Percentiles rank a stretch among this genome's conserved stretches.
These are phyloP conservation scores for Numida meleagris DNA, from an alignment of 2,113 vertebrate species.

Conservation along the genomic window DNA sequence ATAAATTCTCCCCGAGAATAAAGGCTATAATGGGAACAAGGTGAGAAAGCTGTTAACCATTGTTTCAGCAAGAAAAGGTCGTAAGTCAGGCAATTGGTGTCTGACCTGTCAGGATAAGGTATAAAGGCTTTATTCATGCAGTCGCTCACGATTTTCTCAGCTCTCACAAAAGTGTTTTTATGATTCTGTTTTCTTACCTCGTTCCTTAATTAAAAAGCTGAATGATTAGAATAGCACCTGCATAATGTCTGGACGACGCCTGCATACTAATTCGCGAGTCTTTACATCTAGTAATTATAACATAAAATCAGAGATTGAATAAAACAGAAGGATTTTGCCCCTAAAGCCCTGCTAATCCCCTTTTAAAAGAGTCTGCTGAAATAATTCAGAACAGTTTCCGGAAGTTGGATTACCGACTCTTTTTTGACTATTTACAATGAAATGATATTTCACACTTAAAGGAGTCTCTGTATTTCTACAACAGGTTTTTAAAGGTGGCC, in stretches of 20 bases:
- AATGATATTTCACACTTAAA: slow-evolving; percentile 98
- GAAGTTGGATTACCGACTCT: slow-evolving; percentile 97
- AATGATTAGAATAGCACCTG: slow-evolving; percentile 92
- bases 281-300: slow-evolving; percentile 95
- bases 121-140: slow-evolving; percentile 85
- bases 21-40: slow-evolving; percentile 77
- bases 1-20: slow-evolving; percentile 75
- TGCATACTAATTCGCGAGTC: slow-evolving; percentile 88
- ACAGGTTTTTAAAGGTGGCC: slow-evolving; percentile 74
- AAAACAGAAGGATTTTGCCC: slow-evolving; percentile 87
- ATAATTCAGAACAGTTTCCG: slow-evolving; percentile 98
- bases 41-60: slow-evolving; percentile 82
- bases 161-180: slow-evolving; percentile 87
- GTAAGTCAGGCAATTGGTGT: slow-evolving; percentile 81
- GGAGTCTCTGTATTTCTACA: slow-evolving; percentile 81
- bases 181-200: slow-evolving; percentile 85
- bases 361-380: slow-evolving; percentile 97
- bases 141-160: slow-evolving; percentile 79
- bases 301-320: slow-evolving; percentile 93
- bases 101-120: slow-evolving; percentile 83
- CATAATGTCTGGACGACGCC: slow-evolving; percentile 80
- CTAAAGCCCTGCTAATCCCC: slow-evolving; percentile 95
- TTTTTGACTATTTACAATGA: slow-evolving; percentile 91
- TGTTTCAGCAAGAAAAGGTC: slow-evolving; percentile 84
- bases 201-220: slow-evolving; percentile 87